phyloP scores from a whole-genome alignment of 1,140 invertebrate genomes.

The Heliconius melpomene region DNA sequence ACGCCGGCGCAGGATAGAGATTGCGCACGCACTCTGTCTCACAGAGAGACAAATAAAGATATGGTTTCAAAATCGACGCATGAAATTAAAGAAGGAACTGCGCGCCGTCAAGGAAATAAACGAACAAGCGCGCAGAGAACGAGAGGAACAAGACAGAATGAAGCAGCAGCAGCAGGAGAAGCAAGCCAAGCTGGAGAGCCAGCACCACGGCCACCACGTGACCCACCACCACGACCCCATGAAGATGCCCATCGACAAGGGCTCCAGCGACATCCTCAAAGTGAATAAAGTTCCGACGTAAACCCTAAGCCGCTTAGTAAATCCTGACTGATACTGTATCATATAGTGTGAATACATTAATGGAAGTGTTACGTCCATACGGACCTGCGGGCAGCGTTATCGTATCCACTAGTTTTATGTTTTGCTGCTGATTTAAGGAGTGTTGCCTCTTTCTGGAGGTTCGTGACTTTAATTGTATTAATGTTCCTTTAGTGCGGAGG shows the following conservation, averaged over 20 bases:
- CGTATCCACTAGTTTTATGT: constrained; percentile 78
- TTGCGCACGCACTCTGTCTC: constrained; percentile 96
- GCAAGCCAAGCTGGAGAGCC: constrained; percentile 87
- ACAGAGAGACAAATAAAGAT: constrained; percentile 99
- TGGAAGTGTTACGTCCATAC: constrained; percentile 73
- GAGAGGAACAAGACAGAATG: constrained; percentile 94
- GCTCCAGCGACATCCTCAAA: constrained; percentile 84
- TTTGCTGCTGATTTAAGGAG: constrained; percentile 68
- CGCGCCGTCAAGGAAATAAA: constrained; percentile 97
- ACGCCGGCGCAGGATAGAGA: constrained; percentile 96
- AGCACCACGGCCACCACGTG: constrained; percentile 80
- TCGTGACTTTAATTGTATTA: constrained; percentile 67
- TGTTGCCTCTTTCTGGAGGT: constrained; percentile 67
- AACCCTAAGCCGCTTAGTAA: constrained; percentile 59
- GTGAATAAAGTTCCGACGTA: constrained; percentile 86
- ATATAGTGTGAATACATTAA: constrained; percentile 78
- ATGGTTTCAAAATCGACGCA: constrained; percentile 98
- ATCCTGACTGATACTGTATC: constrained; percentile 79
- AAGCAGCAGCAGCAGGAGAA: constrained; percentile 94
- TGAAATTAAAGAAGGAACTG: constrained; percentile 98
- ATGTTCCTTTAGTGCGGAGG: constrained; percentile 79
- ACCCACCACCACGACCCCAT: constrained; percentile 81
- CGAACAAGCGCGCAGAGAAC: constrained; percentile 93
- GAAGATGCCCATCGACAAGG: constrained; percentile 84
- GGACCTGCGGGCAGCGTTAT: constrained; percentile 67